phyloP scores from a whole-genome alignment of 2,797 vertebrate species.

The Jordanella pulchra region DNA sequence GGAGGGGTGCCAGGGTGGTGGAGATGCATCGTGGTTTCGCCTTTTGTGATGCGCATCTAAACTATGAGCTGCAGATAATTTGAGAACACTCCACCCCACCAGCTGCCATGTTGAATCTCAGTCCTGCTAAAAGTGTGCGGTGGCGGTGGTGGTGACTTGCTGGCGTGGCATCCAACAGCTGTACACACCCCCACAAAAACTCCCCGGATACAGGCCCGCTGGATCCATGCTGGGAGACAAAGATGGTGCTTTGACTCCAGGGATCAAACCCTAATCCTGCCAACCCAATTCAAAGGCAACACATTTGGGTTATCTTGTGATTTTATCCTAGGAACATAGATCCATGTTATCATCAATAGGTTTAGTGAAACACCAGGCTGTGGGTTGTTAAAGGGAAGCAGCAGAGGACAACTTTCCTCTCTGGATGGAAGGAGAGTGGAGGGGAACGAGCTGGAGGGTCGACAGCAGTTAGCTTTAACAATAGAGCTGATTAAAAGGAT shows the following conservation, averaged over 20 bases:
- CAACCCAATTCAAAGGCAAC: slow-evolving; percentile 33
- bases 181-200: slow-evolving; percentile 57
- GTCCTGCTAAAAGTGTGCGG: slow-evolving; percentile 68
- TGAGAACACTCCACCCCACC: slow-evolving; percentile 70
- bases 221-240: slow-evolving; percentile 27
- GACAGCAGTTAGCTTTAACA: slow-evolving; percentile 45
- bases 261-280: slow-evolving; percentile 54
- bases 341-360: slow-evolving; percentile 52
- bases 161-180: slow-evolving; percentile 78
- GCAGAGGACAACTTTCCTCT: slow-evolving; percentile 16
- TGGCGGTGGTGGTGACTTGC: slow-evolving; percentile 72
- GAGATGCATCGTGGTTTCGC: slow-evolving; percentile 47
- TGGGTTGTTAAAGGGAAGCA: slow-evolving; percentile 56
- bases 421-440: slow-evolving; percentile 34
- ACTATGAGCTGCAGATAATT: slow-evolving; percentile 77
- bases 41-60: slow-evolving; percentile 70
- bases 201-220: slow-evolving; percentile 37
- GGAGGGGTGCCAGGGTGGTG: slow-evolving; percentile 34
- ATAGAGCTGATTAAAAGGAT: slow-evolving; percentile 68
- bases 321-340: slow-evolving; percentile 51
- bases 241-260: slow-evolving; percentile 49
- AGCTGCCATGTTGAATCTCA: slow-evolving; percentile 71
- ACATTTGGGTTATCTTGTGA: slow-evolving; percentile 27
- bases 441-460: slow-evolving; percentile 38
- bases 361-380: slow-evolving; percentile 42